Evolutionary conservation across 1,140 invertebrate species (phyloP), one percentile per base, ranked within the genome.

Genomic region (Philotrypesis tridentata): DNA sequence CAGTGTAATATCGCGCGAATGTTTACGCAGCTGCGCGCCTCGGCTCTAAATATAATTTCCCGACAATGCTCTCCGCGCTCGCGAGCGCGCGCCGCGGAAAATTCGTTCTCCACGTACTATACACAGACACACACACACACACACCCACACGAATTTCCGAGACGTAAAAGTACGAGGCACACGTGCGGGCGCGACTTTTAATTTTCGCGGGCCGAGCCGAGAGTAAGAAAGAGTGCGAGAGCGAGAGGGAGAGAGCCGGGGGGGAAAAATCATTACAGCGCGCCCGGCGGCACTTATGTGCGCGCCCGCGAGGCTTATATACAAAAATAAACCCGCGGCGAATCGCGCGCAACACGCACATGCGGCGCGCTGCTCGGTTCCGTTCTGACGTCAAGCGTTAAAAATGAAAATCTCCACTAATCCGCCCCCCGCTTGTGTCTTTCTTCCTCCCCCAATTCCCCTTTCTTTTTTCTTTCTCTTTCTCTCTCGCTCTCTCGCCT

Each of bases 41-140:
- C 61, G 9, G 27, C 23, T 29, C 61, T 65, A 65, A 65, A 65
- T 25, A 65, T 65, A 65, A 65, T 65, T 65, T 65, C 9, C 61
- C 23, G 27, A 25, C 61, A 65, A 65, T 65, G 12, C 33, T 9
- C n/a, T n/a, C n/a, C n/a, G n/a, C n/a, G n/a, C n/a, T n/a, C n/a
- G n/a, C n/a, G n/a, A n/a, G n/a, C n/a, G n/a, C n/a, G n/a, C n/a
- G n/a, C 48, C 48, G 21, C 48, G 48, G 48, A 55, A 55, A 55
- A 55, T 55, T 55, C 48, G 48, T 14, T 17, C 21, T n/a, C n/a
- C n/a, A n/a, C n/a, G n/a, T n/a, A n/a, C n/a, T n/a, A n/a, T n/a
- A n/a, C n/a, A n/a, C n/a, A n/a, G n/a, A n/a, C n/a, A n/a, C n/a
- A n/a, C n/a, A n/a, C n/a, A n/a, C n/a, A n/a, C n/a, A n/a, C n/a